These are phyloP conservation scores for Pangasius macronema DNA, from an alignment of 2,797 vertebrate genomes.

Conservation along the genomic window DNA sequence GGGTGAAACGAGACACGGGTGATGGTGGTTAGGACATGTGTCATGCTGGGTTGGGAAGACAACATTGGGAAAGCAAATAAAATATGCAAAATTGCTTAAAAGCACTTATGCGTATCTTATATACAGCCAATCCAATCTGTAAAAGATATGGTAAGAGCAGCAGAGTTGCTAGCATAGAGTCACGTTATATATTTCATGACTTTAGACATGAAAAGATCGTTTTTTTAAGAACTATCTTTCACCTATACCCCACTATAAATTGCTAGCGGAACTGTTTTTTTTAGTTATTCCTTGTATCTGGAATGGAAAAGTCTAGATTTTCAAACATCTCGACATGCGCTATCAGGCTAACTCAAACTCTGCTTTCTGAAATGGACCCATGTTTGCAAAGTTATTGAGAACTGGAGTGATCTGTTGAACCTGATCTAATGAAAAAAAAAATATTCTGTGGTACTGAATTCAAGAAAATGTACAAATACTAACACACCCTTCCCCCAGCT, in stretches of 20 bases:
- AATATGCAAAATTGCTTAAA: neutral
- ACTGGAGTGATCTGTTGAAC: neutral
- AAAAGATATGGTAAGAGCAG: neutral
- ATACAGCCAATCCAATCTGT: neutral
- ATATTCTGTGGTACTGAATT: neutral
- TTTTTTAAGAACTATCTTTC: neutral
- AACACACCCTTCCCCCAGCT: neutral
- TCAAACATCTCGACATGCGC: no score
- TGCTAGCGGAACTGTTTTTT: no score
- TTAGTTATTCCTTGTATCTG: no score
- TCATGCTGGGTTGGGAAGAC: no score
- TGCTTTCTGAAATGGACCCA: neutral
- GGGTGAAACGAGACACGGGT: no score
- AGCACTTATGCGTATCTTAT: neutral
- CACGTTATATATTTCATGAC: neutral
- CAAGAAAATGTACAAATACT: neutral
- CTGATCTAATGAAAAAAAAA: neutral
- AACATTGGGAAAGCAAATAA: neutral
- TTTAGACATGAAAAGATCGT: neutral
- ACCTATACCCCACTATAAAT: no score
- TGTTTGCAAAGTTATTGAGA: neutral
- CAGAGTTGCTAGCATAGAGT: neutral
- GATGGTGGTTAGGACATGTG: no score
- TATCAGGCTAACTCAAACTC: no score
- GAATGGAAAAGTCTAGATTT: no score